Evolutionary conservation across 1,140 invertebrate species (phyloP).

Genomic region (Bombus superbus): DNA sequence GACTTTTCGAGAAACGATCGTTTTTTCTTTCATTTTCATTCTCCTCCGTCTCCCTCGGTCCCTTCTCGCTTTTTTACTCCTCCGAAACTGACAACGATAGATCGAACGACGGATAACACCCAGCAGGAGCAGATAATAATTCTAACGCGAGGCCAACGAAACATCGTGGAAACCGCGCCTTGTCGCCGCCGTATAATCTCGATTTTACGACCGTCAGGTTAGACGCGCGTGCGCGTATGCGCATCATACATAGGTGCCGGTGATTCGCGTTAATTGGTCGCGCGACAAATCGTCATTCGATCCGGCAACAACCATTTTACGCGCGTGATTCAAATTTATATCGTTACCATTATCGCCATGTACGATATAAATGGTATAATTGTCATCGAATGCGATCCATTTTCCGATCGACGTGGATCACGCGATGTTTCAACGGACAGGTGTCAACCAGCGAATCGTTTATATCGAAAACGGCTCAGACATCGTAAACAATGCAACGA

Average conservation of each 20-base stretch:
- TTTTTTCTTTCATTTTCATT: not conserved
- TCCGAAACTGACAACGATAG: not conserved
- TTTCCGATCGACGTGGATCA: not conserved
- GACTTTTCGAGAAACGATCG: not conserved
- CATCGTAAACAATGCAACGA: slow-evolving; percentile 17
- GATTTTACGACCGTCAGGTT: slow-evolving; percentile 4
- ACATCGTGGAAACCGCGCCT: not conserved
- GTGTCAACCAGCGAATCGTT: not conserved
- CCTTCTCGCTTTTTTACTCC: not conserved
- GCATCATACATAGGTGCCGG: no score
- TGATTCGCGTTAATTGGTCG: not conserved
- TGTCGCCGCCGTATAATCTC: not conserved
- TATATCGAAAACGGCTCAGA: not conserved
- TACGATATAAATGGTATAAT: not conserved
- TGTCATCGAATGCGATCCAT: not conserved
- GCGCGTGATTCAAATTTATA: not conserved
- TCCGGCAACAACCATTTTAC: not conserved
- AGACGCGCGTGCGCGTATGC: not conserved
- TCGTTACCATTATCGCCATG: not conserved
- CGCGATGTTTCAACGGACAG: not conserved
- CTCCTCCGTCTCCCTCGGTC: not conserved
- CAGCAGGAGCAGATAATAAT: not conserved
- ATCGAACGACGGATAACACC: not conserved
- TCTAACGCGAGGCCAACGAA: not conserved
- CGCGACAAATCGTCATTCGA: not conserved